Evolutionary conservation across 2,113 vertebrate species (phyloP), one percentile per base, ranked within the genome.

Genomic region (Paedocypris sp.): DNA sequence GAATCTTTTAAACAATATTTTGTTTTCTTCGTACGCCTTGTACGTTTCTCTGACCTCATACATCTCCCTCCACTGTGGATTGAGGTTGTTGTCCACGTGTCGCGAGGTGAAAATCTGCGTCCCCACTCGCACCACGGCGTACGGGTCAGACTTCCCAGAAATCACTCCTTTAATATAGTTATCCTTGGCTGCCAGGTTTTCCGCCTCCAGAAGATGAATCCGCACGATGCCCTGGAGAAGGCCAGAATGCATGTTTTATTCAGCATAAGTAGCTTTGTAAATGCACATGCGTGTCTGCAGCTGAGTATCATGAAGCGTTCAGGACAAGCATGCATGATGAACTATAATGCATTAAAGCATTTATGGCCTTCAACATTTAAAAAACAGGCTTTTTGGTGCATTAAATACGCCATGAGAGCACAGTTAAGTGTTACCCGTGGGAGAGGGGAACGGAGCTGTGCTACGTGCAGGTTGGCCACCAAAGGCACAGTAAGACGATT

Each of bases 91-190:
- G 62, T 90, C 83, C 8, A 97, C 82, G 29, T 91, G 87, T 2
- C 79, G 87, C 43, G 92, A 96, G 45, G 86, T 91, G 79, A 86
- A 90, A 3, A 83, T 78, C 80, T 97, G 93, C 3, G 91, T 94
- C 25, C 93, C 93, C 11, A 96, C 90, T 0, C 91, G 85, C 52
- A 96, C 74, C 11, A 94, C 68, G 0, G 89, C 90, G 1, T 96
- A 97, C 0, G 93, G 93, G 69, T 97, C 93, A 0, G 93, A 97
- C 71, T 92, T 92, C 63, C 91, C 93, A 22, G 90, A 82, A 5
- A 96, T 86, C 35, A 94, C 63, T 6, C 93, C 92, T 67, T 88
- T 90, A 66, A 97, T 83, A 5, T 89, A 87, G 0, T 87, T 90
- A 20, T 97, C 93, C 75, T 94, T 96, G 41, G 86, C 85, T 1